Conservation (phyloP, 2,113 vertebrate genomes). For the Colinus virginianus region DNA sequence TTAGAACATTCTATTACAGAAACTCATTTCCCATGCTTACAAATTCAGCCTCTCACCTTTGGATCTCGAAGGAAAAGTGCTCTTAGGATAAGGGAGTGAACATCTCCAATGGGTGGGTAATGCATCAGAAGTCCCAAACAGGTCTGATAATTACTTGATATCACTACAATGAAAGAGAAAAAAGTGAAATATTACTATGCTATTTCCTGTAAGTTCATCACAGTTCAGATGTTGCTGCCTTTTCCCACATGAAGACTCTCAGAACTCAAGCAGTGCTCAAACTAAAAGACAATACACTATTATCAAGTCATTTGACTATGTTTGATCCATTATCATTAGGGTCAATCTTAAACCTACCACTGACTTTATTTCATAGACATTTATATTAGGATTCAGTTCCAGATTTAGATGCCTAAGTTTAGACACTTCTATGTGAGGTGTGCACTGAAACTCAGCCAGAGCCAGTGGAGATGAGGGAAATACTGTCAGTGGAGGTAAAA, state of each 20-base stretch:
- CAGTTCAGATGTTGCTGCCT: not conserved
- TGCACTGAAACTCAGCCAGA: not conserved
- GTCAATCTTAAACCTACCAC: not conserved
- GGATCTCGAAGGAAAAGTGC: slow-evolving; percentile 97
- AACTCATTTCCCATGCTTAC: not conserved
- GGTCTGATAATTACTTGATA: slow-evolving; percentile 98
- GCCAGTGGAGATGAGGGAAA: not conserved
- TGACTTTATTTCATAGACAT: not conserved
- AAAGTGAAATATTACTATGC: not conserved
- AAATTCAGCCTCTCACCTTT: slow-evolving; percentile 83
- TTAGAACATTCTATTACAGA: not conserved
- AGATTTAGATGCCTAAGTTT: not conserved
- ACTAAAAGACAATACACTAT: not conserved
- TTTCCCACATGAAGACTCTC: not conserved
- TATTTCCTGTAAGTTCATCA: not conserved
- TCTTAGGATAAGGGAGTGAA: slow-evolving; percentile 94
- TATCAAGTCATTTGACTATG: not conserved
- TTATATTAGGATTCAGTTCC: not conserved
- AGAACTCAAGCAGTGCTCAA: not conserved
- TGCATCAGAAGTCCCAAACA: slow-evolving; percentile 98
- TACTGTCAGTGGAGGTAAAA: not conserved
- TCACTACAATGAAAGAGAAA: slow-evolving; percentile 82
- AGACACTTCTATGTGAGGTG: not conserved
- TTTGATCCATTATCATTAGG: not conserved
- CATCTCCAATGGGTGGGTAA: slow-evolving; percentile 93